A percentile compares a stretch with the other conserved stretches of the same genome.
Conservation (phyloP, 2,888 invertebrate species). For the Caradrina kadenii region DNA sequence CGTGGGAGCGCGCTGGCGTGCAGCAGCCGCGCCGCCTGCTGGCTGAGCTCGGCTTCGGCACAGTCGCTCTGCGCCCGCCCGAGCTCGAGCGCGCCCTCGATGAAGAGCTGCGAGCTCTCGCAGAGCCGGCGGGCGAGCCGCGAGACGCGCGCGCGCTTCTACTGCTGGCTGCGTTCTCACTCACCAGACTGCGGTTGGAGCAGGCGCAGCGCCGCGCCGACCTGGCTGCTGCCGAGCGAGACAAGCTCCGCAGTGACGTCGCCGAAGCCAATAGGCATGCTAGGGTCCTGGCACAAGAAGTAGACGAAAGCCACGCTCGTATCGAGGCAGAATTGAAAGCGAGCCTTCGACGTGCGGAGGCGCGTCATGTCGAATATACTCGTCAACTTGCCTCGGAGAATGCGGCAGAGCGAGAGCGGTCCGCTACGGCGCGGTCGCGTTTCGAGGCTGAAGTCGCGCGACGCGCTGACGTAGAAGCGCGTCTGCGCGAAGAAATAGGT, state of each 20-base stretch:
- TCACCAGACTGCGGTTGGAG: slow-evolving; percentile 93
- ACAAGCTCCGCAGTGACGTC: slow-evolving; percentile 95
- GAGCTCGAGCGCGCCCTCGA: slow-evolving; percentile 93
- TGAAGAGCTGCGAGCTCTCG: slow-evolving; percentile 89
- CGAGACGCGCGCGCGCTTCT: slow-evolving; percentile 76
- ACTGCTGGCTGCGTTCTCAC: slow-evolving; percentile 92
- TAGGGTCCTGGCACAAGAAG: slow-evolving; percentile 95
- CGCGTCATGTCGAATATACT: slow-evolving; percentile 94
- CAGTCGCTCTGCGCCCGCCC: slow-evolving; percentile 89
- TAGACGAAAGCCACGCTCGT: slow-evolving; percentile 96
- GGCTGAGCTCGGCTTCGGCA: slow-evolving; percentile 92
- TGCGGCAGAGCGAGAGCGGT: slow-evolving; percentile 94
- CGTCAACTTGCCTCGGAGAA: slow-evolving; percentile 93
- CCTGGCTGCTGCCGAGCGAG: slow-evolving; percentile 93
- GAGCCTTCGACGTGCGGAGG: slow-evolving; percentile 93
- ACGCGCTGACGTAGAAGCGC: slow-evolving; percentile 93
- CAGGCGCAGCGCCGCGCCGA: slow-evolving; percentile 94
- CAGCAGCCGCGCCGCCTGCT: slow-evolving; percentile 92
- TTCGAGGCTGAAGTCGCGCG: slow-evolving; percentile 92
- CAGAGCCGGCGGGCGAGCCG: slow-evolving; percentile 69
- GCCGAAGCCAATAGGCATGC: slow-evolving; percentile 96
- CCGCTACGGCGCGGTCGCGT: slow-evolving; percentile 89
- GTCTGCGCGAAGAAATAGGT: slow-evolving; percentile 91
- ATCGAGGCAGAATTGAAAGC: slow-evolving; percentile 94
- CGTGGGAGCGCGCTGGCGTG: slow-evolving; percentile 94